Base-by-base conservation (phyloP, 2,113 vertebrate genomes). In the Phalacrocorax aristotelis region DNA sequence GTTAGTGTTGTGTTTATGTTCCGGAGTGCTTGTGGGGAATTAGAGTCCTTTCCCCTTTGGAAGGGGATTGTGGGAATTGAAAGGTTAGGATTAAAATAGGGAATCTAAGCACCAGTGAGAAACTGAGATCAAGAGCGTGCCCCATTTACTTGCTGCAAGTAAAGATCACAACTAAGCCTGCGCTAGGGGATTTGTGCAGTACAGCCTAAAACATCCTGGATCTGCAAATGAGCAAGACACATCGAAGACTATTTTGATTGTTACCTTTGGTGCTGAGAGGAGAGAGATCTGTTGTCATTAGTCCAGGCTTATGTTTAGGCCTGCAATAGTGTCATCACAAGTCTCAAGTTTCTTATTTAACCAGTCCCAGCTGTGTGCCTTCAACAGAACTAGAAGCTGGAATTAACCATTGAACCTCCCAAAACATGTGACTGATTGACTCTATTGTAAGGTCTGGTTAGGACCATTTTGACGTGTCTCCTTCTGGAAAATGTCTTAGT, bases 321-420 rank as follows among this genome's bases (percentile, higher is more conserved):
- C 88, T 81, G 58, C 68, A 60, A 7, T 20, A 75, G 89, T 96
- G 93, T 95, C 94, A 90, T 94, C 38, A 0, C 38, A 52, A 89
- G 44, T 62, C 78, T 97, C 93, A 49, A 77, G 22, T 97, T 96
- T 96, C 95, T 36, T 18, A 44, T 90, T 95, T 96, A 96, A 97
- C 70, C 52, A 91, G 40, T 23, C 93, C 91, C 95, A 96, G 89
- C 89, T 94, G 95, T 70, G 89, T 69, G 91, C 84, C 74, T 85
- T 89, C 74, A 89, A 60, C 14, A 62, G 54, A 85, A 83, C 84
- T 93, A 81, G 81, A 80, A 91, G 82, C n/a, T 86, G 54, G 60
- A 95, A 88, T 93, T 95, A 95, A 88, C 94, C 58, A 94, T 74
- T 69, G 13, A 95, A 83, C 58, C 23, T 91, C 93, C 87, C 84